Evolutionary conservation across 2,888 invertebrate species (phyloP), one percentile per base, ranked within the genome.

Genomic region (Drosophila monieri): DNA sequence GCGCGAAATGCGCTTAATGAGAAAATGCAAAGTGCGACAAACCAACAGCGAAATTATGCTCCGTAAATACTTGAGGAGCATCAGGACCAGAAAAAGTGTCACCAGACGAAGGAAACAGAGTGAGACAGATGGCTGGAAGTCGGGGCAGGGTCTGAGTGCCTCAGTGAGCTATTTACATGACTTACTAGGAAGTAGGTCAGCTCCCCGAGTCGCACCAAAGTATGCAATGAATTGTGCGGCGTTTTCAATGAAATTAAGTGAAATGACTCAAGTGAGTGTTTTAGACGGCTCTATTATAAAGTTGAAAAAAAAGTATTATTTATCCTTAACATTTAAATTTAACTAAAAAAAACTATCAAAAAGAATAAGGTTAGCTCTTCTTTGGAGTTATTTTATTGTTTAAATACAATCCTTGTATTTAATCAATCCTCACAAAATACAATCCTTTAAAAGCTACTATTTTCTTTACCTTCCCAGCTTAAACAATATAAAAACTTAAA

Each of bases 1-100:
- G 61, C 65, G 69, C 68, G 76, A 78, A 85, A 81, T 85, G 81
- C 79, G 78, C 78, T 85, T 85, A 87, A 87, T 81, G 85, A 87
- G 78, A 76, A 80, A 76, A 74, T 73, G 72, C 70, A 77, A 69
- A 72, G 74, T 74, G 80, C 80, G 87, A 80, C 77, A 81, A 64
- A 69, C 57, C 71, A 74, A 69, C 78, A 74, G 70, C 67, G 51
- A 85, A 75, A 73, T 85, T 78, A 73, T 80, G 71, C 72, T 68
- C 58, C 61, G 81, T 67, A 87, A 84, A 87, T 80, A 75, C 71
- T 87, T 85, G 56, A 80, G n/a, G 61, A 76, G 32, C 64, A 78
- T 41, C 41, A 37, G 39, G 15, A 23, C 35, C 60, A 57, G 52
- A 77, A 53, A 58, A 58, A 66, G 59, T 51, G 48, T 27, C 23